phyloP scores from a whole-genome alignment of 2,888 invertebrate genomes.

The Diarsia rubi region DNA sequence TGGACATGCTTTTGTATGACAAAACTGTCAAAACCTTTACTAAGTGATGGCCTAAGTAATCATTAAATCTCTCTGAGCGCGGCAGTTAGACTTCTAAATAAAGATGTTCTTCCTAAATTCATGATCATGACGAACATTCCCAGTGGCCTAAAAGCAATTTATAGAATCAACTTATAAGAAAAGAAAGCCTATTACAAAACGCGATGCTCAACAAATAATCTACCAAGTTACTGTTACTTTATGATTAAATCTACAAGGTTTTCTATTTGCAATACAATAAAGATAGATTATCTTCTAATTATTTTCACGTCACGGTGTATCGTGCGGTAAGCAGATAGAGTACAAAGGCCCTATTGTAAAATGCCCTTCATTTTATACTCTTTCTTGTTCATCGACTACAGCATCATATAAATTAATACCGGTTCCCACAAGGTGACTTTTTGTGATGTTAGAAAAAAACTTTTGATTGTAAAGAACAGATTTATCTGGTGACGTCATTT shows the following conservation, averaged over 20 bases:
- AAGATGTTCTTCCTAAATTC: conserved; percentile 2
- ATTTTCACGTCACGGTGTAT: conserved; percentile 73
- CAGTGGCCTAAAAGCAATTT: conserved; percentile 22
- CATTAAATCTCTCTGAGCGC: too few relatives aligned
- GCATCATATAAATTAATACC: conserved; percentile 70
- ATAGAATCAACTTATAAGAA: conserved; percentile 17
- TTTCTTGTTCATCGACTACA: conserved; percentile 63
- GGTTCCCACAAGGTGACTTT: conserved; percentile 77
- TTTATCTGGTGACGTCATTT: conserved; percentile 56
- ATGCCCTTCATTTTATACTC: conserved; percentile 75
- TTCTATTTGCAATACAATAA: conserved; percentile 71
- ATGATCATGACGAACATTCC: background rate
- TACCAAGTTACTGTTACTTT: conserved; percentile 65
- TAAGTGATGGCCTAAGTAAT: too few relatives aligned
- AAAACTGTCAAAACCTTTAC: too few relatives aligned
- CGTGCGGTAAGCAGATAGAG: conserved; percentile 65
- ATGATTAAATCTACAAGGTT: conserved; percentile 70
- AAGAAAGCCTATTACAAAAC: conserved; percentile 49
- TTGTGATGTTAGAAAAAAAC: conserved; percentile 63
- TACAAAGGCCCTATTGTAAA: conserved; percentile 70
- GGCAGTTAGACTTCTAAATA: background rate
- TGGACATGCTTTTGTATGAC: too few relatives aligned
- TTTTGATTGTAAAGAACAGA: conserved; percentile 60
- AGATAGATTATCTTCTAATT: conserved; percentile 76
- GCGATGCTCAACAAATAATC: conserved; percentile 62